Evolutionary conservation across 2,888 invertebrate genomes (phyloP), one percentile per base, ranked within the genome.

Genomic region (Mamestra brassicae): DNA sequence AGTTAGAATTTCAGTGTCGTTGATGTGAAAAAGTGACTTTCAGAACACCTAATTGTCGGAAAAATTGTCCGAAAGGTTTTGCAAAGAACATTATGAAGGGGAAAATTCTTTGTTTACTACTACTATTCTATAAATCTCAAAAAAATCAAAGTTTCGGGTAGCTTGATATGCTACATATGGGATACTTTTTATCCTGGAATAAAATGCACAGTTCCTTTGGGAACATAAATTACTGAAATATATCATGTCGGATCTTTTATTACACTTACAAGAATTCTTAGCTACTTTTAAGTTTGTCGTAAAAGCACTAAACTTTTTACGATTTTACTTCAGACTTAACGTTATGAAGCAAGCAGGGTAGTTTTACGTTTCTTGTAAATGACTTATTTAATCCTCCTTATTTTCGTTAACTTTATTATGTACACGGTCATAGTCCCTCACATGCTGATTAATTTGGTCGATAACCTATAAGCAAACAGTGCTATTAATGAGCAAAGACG

Each of bases 1-100:
- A 62, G 67, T 73, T 60, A 63, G 55, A 80, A 78, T 60, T 73
- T 69, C 55, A 75, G 61, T 57, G 55, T 69, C 65, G 57, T 82
- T 71, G 74, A 75, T 76, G 60, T 57, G 70, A 68, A 65, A 52
- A 58, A 72, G 76, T 75, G 50, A 42, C 34, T 62, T 13, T 8
- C 13, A 26, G 7, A 42, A 15, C 42, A 50, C 17, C 10, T 34
- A 11, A 38, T 58, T 13, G 17, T 5, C 52, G 36, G 26, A 26
- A 10, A 6, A 11, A 26, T 15, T 72, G 72, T 11, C 52, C 15
- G 58, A 60, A 52, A 70, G 10, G 0, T 34, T 57, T 4, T 26
- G 34, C 38, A 38, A 38, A 38, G 38, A 42, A 7, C 6, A 38
- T 38, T 6, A 38, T 38, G 6, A 38, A 38, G 38, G 38, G 6